Evolutionary conservation across 1,140 invertebrate species (phyloP).

Genomic region (Micrasema longulum): DNA sequence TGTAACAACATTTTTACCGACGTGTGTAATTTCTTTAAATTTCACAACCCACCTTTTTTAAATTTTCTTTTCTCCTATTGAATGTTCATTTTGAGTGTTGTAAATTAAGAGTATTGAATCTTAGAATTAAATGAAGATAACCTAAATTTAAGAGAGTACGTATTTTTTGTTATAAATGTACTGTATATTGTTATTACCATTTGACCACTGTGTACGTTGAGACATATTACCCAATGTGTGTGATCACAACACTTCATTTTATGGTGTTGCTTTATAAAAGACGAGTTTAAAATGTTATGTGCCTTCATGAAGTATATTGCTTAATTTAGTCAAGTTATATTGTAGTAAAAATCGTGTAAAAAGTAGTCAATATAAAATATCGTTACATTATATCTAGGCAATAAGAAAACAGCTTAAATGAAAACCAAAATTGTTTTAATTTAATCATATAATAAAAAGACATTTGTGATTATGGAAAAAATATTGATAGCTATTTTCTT

Average conservation of each 20-base stretch:
- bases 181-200: slow-evolving; percentile 36
- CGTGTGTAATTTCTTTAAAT: no score
- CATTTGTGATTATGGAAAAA: not conserved
- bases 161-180: slow-evolving; percentile 32
- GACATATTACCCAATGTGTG: slow-evolving; percentile 42
- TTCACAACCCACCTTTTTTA: no score
- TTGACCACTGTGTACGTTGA: slow-evolving; percentile 45
- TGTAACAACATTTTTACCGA: no score
- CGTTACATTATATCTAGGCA: slow-evolving; percentile 20
- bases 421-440: slow-evolving; percentile 32
- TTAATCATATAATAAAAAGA: no score
- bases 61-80: no score
- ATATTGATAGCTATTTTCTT: no score
- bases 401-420: slow-evolving; percentile 37
- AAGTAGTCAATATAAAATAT: slow-evolving; percentile 45
- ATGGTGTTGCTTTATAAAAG: slow-evolving; percentile 51
- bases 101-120: no score
- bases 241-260: slow-evolving; percentile 42
- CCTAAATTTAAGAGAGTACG: not conserved
- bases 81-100: not conserved
- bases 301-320: slow-evolving; percentile 54
- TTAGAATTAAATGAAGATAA: no score
- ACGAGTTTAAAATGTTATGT: slow-evolving; percentile 55
- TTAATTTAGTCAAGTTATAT: slow-evolving; percentile 48
- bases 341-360: slow-evolving; percentile 42